Base-by-base conservation (phyloP, 1,140 invertebrate genomes). In the Drosophila kanapiae region DNA sequence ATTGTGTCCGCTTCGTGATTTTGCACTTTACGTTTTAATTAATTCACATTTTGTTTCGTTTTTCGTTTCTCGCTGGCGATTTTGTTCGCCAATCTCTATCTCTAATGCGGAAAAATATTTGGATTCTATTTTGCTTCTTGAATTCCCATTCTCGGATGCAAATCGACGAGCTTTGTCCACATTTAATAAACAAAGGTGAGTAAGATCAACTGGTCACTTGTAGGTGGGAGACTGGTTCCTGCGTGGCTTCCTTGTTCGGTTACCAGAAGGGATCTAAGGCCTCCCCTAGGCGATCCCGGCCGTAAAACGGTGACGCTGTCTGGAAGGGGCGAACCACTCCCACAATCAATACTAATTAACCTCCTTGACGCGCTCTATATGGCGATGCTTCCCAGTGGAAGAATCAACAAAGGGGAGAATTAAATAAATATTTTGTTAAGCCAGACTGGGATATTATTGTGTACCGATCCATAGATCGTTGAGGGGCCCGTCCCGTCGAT, bases 261-360 rank as follows among this genome's bases (percentile, higher is more conserved):
- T 5, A 40, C 13, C 13, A 23, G 47, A 48, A 49, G 27, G 8
- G 27, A 45, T n/a, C 14, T 18, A 10, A 23, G 18, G 47, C 27
- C 8, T 49, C 0, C 23, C 13, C 3, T 40, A 23, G 23, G 23
- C 23, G 10, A n/a, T 14, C 23, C 13, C 8, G 35, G 13, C 37
- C 13, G 29, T 58, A 10, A 8, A 29, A 11, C 54, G 7, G 8
- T 1, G 2, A 4, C 4, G 38, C 43, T 64, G 59, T 64, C 31
- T 42, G 53, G 18, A 18, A 11, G 29, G 33, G 45, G 64, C 71
- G 40, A 68, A 62, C 59, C 63, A 63, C 81, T 82, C 72, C 64
- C 76, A 77, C 76, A 82, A 80, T 82, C 79, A 75, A 82, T 77
- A 85, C 56, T 68, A 80, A 82, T 86, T 82, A 82, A 71, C 65